Evolutionary conservation across 2,113 vertebrate genomes (phyloP).

Genomic region (Osmerus mordax): DNA sequence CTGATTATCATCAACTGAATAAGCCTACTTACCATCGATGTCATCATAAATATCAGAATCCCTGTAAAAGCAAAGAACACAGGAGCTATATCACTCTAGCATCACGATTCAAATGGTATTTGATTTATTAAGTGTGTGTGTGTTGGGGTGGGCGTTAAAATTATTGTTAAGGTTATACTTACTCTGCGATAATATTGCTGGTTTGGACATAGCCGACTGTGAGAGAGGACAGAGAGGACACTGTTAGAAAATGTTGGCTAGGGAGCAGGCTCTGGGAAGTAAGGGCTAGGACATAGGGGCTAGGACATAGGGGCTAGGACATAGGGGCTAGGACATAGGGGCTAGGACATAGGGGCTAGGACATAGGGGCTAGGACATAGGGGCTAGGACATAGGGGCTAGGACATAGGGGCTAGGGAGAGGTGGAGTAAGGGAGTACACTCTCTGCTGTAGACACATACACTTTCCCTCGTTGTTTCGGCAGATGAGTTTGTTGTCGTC

Average conservation of each 20-base stretch:
- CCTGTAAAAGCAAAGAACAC: conserved; percentile 65
- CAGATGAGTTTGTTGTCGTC: conserved; percentile 83
- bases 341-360: background rate
- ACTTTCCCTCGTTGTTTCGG: conserved; percentile 90
- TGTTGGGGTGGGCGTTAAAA: conserved; percentile 2
- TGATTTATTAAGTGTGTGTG: background rate
- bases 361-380: background rate
- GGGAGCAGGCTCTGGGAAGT: background rate
- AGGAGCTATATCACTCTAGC: background rate
- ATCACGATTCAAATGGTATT: background rate
- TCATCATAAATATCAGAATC: conserved; percentile 94
- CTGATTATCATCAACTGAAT: background rate
- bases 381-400: background rate
- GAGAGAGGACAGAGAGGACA: conserved; percentile 42
- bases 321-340: too few relatives aligned
- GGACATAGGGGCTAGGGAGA: background rate
- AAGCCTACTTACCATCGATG: conserved; percentile 83
- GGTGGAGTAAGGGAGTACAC: background rate
- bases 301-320: background rate
- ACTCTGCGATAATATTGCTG: conserved; percentile 76
- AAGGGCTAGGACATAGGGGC: too few relatives aligned
- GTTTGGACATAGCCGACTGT: conserved; percentile 86
- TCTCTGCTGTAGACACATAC: conserved; percentile 71
- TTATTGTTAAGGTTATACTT: conserved; percentile 63
- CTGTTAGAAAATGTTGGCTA: background rate